phyloP scores from a whole-genome alignment of 2,113 vertebrate species.

The Gobio gobio region DNA sequence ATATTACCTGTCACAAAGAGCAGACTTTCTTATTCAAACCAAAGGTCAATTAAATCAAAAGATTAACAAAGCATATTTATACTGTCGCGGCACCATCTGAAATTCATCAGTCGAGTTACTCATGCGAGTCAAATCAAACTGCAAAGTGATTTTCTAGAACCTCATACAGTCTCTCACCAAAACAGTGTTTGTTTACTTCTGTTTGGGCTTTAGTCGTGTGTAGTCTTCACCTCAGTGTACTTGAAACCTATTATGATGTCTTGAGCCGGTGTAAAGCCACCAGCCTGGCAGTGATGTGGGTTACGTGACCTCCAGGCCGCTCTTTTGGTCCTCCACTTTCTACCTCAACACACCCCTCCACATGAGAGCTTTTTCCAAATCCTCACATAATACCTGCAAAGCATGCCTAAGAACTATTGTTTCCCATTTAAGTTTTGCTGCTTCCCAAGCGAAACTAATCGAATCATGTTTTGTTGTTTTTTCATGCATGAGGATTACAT shows the following conservation, averaged over 20 bases:
- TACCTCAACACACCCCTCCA: neutral
- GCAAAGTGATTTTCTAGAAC: neutral
- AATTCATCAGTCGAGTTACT: conserved; percentile 10
- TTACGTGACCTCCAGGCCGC: neutral
- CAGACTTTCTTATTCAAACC: conserved; percentile 6
- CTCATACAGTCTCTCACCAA: neutral
- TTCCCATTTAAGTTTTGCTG: neutral
- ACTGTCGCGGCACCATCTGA: conserved; percentile 5
- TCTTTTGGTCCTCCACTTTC: conserved; percentile 1
- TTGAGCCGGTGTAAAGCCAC: neutral
- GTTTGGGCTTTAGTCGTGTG: neutral
- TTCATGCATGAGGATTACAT: too few species aligned
- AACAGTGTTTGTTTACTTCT: conserved; percentile 3
- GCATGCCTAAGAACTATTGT: conserved; percentile 19
- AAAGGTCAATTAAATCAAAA: conserved; percentile 38
- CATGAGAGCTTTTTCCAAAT: conserved; percentile 34
- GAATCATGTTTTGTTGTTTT: neutral
- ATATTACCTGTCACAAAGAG: conserved; percentile 26
- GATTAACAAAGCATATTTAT: conserved; percentile 27
- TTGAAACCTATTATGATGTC: conserved; percentile 24
- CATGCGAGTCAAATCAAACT: neutral
- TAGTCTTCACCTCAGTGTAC: neutral
- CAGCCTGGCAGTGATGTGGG: neutral
- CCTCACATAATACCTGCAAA: conserved; percentile 51
- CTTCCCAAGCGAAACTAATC: neutral